Evolutionary conservation across 2,113 vertebrate species (phyloP).

Genomic region (Tragelaphus buxtoni): DNA sequence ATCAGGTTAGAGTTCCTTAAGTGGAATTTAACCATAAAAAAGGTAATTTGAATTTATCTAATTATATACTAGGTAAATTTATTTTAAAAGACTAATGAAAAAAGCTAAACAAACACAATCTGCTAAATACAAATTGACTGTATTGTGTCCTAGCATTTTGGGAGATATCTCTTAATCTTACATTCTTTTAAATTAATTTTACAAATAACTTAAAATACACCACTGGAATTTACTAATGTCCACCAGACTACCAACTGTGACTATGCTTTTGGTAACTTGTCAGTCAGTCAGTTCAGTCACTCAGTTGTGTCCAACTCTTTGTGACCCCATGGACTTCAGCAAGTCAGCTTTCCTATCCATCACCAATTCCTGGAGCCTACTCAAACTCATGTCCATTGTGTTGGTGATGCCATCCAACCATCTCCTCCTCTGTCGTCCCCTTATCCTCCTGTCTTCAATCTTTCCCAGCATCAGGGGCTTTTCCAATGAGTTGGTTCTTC

Average conservation of each 20-base stretch:
- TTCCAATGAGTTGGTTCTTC: not conserved
- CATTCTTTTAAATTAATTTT: not conserved
- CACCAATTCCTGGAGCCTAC: not conserved
- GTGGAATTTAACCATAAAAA: not conserved
- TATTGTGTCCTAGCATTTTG: not conserved
- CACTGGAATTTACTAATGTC: not conserved
- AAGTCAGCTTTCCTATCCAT: not conserved
- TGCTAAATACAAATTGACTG: not conserved
- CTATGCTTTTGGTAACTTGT: not conserved
- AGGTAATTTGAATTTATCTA: not conserved
- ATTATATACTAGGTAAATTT: not conserved
- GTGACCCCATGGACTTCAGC: not conserved
- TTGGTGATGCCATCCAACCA: not conserved
- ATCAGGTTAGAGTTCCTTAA: not conserved
- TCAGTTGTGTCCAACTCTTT: accelerated
- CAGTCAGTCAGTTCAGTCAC: not conserved
- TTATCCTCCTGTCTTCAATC: not conserved
- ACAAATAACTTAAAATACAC: not conserved
- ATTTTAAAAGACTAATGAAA: not conserved
- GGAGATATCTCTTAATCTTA: not conserved
- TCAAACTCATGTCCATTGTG: not conserved
- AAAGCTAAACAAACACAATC: not conserved
- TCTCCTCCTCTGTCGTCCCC: not conserved
- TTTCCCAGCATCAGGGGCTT: not conserved
- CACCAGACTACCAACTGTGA: not conserved